Conservation (phyloP, 92 coral and sea anemone species). For the Paragorgia papillata region DNA sequence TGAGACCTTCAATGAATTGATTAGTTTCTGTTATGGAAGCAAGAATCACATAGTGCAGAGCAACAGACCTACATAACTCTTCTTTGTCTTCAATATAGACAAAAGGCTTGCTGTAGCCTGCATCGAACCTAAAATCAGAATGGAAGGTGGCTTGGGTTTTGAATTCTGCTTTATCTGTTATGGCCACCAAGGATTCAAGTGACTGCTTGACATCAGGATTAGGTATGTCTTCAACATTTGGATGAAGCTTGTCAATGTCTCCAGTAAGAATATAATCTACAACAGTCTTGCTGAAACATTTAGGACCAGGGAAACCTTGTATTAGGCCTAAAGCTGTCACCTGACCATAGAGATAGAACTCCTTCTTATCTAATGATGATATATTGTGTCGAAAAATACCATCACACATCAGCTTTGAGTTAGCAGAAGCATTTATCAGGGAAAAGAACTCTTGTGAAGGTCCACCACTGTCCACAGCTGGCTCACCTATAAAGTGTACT, state of each 20-base stretch:
- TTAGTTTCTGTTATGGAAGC: conserved; percentile 34
- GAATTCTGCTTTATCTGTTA: conserved; percentile 57
- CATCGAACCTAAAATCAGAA: conserved; percentile 61
- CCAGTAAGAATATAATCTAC: conserved; percentile 46
- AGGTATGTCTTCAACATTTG: conserved; percentile 54
- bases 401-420: conserved; percentile 20
- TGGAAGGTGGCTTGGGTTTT: conserved; percentile 53
- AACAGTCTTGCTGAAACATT: conserved; percentile 45
- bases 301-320: conserved; percentile 52
- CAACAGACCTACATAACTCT: conserved; percentile 41
- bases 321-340: conserved; percentile 41
- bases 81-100: conserved; percentile 56
- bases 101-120: conserved; percentile 63
- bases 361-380: conserved; percentile 21
- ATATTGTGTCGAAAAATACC: conserved; percentile 44
- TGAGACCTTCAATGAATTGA: conserved; percentile 47
- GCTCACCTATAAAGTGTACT: too few species aligned
- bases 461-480: background rate
- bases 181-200: conserved; percentile 32
- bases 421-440: conserved; percentile 1
- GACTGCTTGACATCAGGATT: conserved; percentile 45
- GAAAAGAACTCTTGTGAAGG: conserved; percentile 4
- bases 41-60: conserved; percentile 39
- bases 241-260: conserved; percentile 37
- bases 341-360: conserved; percentile 19